Base-by-base conservation (phyloP, 2,113 vertebrate genomes). In the Megaleporinus macrocephalus region DNA sequence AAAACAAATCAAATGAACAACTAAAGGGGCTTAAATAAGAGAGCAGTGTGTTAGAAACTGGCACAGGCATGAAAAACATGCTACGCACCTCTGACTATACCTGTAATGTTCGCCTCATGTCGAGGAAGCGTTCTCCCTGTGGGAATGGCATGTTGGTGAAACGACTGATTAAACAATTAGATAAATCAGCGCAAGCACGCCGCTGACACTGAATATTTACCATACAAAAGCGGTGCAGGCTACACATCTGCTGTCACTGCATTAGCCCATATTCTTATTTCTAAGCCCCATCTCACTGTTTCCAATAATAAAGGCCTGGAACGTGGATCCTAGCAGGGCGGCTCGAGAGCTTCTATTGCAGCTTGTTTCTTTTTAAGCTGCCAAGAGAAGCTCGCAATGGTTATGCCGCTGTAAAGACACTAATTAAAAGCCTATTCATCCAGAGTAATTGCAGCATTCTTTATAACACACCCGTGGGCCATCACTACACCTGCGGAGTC, bases 401-500 rank as follows among this genome's bases (percentile, higher is more conserved):
- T 36, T 57, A 61, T 76, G 47, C n/a, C 65, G 70, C 69, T 30
- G 76, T 82, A 79, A 79, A 82, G 71, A 53, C 70, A 65, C 63
- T 47, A 68, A 83, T 82, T 83, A 76, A 82, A 85, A 65, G 27
- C 41, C 55, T 73, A 78, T 86, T 73, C 63, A 77, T 82, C 30
- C 29, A 73, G 53, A 72, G 82, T 62, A 78, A 86, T 70, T 84
- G 84, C 71, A 80, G 53, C 83, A 83, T 84, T 87, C 86, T 82
- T 65, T 85, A 78, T 84, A 76, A 73, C 82, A 83, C 76, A 78
- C 77, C 86, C 80, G 51, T n/a, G 44, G 73, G 87, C 85, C 41
- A 78, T 72, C 83, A 83, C 76, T 82, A 85, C 88, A 88, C 89
- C 85, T 86, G 80, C 66, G 70, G 10, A 27, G 15, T 80, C 5